Evolutionary conservation across 2,888 invertebrate species (phyloP), one percentile per base, ranked within the genome.

Genomic region (Drosophila acutilabella): DNA sequence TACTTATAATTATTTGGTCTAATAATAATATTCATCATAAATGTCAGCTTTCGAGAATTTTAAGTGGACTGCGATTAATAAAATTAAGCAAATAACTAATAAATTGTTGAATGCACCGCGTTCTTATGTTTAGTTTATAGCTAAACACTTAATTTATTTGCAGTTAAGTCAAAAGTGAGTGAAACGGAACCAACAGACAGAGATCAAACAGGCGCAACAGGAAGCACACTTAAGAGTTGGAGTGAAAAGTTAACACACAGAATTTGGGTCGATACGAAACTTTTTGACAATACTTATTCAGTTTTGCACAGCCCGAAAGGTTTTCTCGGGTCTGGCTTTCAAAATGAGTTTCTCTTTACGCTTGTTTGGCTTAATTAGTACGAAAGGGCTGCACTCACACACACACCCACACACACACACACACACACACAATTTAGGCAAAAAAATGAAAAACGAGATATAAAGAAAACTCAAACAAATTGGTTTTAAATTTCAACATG

Each of bases 401-500:
- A 11, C 44, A n/a, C n/a, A n/a, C n/a, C n/a, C n/a, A n/a, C n/a
- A n/a, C n/a, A n/a, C 54, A 60, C 6, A 54, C 30, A 64, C 42
- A 64, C 54, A 64, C 30, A 30, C 30, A 30, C 14, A 58, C 33
- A 30, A 67, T 40, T 59, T 62, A 44, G 16, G 41, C 41, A 44
- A 40, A 65, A 53, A 48, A 36, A 23, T 11, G 23, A 40, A 18
- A 54, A 54, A 42, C 18, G 36, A 50, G 7, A 20, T n/a, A n/a
- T 50, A 66, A 50, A 59, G 52, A 62, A 64, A 71, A 68, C 67
- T 71, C 68, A 67, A 64, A 56, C 48, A 82, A 79, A 82, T 72
- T 76, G 82, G 80, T 74, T 79, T 82, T 74, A 74, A 81, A 85
- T 88, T 81, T 85, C 74, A 67, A 56, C 69, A 79, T 68, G 64